Percentiles rank a stretch among this genome's conserved stretches.
These are phyloP conservation scores for Uria aalge DNA, from an alignment of 2,113 vertebrate genomes.

Conservation along the genomic window DNA sequence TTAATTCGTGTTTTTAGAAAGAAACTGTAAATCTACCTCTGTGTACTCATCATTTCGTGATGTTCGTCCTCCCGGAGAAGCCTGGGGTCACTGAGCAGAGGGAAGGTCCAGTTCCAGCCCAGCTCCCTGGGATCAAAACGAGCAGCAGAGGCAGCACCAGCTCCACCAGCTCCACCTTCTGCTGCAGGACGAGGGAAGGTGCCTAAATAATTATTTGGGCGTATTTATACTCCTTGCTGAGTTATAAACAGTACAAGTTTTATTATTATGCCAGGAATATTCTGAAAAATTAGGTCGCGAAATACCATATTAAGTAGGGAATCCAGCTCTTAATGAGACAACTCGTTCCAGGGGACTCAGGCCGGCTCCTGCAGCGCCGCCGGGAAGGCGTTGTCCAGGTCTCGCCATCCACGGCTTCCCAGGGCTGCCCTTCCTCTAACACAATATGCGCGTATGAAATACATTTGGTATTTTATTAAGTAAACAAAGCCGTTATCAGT, in stretches of 20 bases:
- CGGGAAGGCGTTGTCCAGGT: fast-evolving
- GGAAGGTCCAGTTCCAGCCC: not conserved
- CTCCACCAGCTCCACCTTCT: not conserved
- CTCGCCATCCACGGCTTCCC: fast-evolving
- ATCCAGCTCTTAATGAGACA: not conserved
- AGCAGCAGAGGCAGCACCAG: not conserved
- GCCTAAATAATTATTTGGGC: not conserved
- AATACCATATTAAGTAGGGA: fast-evolving
- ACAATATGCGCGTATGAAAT: not conserved
- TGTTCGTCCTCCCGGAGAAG: not conserved
- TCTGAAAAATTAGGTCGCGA: not conserved
- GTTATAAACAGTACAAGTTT: not conserved
- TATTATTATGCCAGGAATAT: not conserved
- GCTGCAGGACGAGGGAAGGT: not conserved
- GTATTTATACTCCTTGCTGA: not conserved
- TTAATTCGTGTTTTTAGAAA: not conserved
- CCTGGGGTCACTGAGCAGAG: not conserved
- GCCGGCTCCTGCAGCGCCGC: fast-evolving
- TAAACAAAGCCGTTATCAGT: slow-evolving; percentile 64
- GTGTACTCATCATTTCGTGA: not conserved
- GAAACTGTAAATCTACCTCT: not conserved
- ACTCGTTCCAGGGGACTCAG: not conserved
- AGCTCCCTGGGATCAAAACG: too few species aligned
- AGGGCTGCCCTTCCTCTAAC: not conserved
- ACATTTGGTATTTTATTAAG: slow-evolving; percentile 67